A percentile compares a stretch with the other conserved stretches of the same genome.
phyloP scores from a whole-genome alignment of 2,797 vertebrate genomes.

The Acanthis flammea region DNA sequence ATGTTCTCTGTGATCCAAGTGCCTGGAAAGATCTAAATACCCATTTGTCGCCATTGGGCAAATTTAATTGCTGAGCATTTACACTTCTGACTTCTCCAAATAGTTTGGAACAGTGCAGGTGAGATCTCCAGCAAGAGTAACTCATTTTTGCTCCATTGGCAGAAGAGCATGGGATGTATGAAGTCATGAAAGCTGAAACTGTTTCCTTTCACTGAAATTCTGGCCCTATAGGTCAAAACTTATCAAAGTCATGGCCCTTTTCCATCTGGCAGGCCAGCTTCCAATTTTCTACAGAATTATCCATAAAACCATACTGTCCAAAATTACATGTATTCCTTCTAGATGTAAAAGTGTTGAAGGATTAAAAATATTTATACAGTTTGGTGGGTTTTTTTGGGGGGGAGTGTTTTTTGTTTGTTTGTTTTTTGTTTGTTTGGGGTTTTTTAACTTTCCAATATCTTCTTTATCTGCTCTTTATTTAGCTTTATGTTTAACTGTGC shows the following conservation, averaged over 20 bases:
- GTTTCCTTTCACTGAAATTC: background rate
- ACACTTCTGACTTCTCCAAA: background rate
- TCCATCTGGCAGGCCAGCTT: background rate
- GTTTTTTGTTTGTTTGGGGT: too few relatives aligned
- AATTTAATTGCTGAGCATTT: background rate
- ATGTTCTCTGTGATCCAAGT: background rate
- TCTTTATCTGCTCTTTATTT: background rate
- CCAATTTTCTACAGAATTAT: background rate
- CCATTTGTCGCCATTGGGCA: background rate
- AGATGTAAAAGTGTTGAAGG: background rate
- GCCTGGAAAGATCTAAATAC: conserved; percentile 22
- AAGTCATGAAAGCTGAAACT: background rate
- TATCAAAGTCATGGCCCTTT: background rate
- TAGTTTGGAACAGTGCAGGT: background rate
- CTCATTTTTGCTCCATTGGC: background rate
- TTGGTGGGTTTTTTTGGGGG: too few relatives aligned
- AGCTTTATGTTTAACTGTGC: background rate
- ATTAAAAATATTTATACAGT: background rate
- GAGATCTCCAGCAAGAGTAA: background rate
- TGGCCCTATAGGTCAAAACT: background rate
- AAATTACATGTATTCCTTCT: background rate
- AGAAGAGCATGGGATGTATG: background rate
- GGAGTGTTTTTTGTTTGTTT: too few relatives aligned
- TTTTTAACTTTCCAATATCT: background rate
- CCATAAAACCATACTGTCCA: background rate